Conservation (phyloP, 2,113 vertebrate species). For the Microtus montanus region DNA sequence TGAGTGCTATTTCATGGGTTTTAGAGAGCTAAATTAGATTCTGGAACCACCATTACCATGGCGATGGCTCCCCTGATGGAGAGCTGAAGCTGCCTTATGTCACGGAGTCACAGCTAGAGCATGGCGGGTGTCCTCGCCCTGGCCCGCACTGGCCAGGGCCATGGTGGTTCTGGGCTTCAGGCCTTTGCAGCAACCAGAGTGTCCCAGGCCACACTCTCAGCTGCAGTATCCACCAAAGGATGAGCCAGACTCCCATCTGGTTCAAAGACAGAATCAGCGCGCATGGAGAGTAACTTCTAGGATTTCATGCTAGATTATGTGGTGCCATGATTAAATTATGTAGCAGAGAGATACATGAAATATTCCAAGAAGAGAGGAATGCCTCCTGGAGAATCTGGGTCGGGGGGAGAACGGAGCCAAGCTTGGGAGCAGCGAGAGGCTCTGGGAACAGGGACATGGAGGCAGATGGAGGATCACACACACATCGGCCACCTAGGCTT, state of each 20-base stretch:
- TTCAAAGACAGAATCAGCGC: not conserved
- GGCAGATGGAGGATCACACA: not conserved
- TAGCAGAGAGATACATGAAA: not conserved
- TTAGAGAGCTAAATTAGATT: conserved; percentile 33
- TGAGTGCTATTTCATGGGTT: not conserved
- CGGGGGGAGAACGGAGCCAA: not conserved
- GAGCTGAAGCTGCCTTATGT: not conserved
- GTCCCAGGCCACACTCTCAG: not conserved
- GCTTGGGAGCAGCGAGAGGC: fast-evolving
- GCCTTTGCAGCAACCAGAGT: not conserved
- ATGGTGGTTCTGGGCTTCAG: not conserved
- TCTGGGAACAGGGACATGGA: too few species aligned
- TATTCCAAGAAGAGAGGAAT: fast-evolving
- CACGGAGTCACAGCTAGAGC: not conserved
- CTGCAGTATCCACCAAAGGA: not conserved
- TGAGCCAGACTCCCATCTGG: fast-evolving
- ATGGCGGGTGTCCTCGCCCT: fast-evolving
- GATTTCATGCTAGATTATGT: not conserved
- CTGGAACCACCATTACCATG: not conserved
- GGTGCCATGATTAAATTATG: conserved; percentile 4
- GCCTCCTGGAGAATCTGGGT: not conserved
- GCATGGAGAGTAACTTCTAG: not conserved
- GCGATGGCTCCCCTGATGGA: not conserved
- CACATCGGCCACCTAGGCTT: fast-evolving
- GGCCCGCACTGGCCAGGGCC: fast-evolving